Conservation (phyloP, 1,140 invertebrate species). For the Trichonephila clavipes region DNA sequence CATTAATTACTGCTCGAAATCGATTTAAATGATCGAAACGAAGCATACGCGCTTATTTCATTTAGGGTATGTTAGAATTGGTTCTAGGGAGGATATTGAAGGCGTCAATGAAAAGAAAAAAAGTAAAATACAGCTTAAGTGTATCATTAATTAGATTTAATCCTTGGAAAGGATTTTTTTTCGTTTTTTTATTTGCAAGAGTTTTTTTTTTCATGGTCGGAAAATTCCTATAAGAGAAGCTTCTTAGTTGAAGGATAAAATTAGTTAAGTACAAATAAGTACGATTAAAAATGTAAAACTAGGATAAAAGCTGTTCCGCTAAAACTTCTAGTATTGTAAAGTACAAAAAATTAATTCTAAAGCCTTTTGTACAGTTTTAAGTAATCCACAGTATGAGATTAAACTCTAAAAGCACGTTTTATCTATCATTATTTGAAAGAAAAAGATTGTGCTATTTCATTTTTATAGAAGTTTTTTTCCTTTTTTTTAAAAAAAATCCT, state of each 20-base stretch:
- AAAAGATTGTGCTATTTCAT: too few species aligned
- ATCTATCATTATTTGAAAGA: too few species aligned
- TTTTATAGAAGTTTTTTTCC: too few species aligned
- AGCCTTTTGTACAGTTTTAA: neutral
- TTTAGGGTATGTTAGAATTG: conserved; percentile 63
- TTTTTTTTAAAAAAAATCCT: too few species aligned
- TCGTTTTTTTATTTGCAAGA: neutral
- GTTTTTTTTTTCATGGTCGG: neutral
- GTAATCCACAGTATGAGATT: neutral
- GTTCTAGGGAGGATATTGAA: conserved; percentile 56
- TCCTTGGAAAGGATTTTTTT: neutral
- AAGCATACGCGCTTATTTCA: conserved; percentile 74
- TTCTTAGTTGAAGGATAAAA: conserved; percentile 45
- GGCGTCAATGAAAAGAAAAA: conserved; percentile 21
- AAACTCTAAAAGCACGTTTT: neutral
- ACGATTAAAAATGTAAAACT: conserved; percentile 27
- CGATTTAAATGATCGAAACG: conserved; percentile 75
- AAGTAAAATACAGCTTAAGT: conserved; percentile 56
- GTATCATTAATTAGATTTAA: conserved; percentile 72
- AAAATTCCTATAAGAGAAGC: conserved; percentile 31
- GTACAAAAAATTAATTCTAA: neutral
- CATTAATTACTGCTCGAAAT: conserved; percentile 72
- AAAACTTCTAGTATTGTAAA: neutral
- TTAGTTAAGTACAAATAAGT: conserved; percentile 39
- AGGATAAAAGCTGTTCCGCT: neutral